Base-by-base conservation (phyloP, 2,888 invertebrate genomes). In the Limnephilus rhombicus region DNA sequence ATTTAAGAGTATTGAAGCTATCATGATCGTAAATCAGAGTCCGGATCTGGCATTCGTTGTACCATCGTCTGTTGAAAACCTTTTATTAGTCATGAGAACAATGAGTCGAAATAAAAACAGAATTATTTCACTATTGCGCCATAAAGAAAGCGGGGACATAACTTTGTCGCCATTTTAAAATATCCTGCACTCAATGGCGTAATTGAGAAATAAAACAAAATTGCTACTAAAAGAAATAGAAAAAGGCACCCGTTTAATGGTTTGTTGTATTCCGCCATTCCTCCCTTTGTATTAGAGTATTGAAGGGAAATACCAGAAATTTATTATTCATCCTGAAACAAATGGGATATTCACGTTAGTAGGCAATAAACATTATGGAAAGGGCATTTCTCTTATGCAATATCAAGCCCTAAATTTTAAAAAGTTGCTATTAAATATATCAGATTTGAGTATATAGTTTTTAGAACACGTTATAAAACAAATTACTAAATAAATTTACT, bases 131-230 rank as follows among this genome's bases (percentile, higher is more conserved):
- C 53, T 88, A 80, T 88, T 68, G 34, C 24, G 53, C 53, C 18
- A 88, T 68, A 88, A 88, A 88, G 37, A 13, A 85, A 41, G 85
- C 85, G 37, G 85, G 15, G 85, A 85, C 41, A 45, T 45, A 85
- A 45, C 85, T 45, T 37, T 45, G 68, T 15, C 88, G 68, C 53
- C 85, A 85, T 85, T 85, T 85, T 85, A 85, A 85, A 85, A 29
- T 31, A 18, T 41, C 18, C 68, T 88, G 29, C 31, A 68, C 88
- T 68, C 88, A 31, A 29, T 68, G 53, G 15, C 53, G 88, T 88
- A 88, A 88, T 88, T 37, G 88, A 68, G 31, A 31, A 88, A 88
- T 88, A 68, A 88, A 88, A 88, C 88, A 68, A 88, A 88, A 88
- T 88, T 53, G 68, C 88, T 80, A 88, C 53, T 29, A 88, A 31